phyloP scores from a whole-genome alignment of 2,888 invertebrate genomes.

The Trissolcus japonicus region DNA sequence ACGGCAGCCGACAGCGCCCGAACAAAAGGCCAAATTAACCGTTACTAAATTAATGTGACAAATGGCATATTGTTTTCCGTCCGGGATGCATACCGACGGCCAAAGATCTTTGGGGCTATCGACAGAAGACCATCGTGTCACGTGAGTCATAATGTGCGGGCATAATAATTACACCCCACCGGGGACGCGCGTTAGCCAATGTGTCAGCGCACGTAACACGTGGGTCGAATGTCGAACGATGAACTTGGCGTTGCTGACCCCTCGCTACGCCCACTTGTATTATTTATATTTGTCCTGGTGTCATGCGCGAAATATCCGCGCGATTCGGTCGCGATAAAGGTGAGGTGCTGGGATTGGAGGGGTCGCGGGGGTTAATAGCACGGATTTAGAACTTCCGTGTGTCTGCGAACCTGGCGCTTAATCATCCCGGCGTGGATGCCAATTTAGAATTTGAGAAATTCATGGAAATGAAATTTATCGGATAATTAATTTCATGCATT shows the following conservation, averaged over 20 bases:
- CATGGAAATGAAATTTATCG: neutral
- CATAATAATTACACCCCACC: constrained; percentile 63
- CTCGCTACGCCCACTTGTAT: constrained; percentile 35
- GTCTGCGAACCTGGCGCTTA: constrained; percentile 19
- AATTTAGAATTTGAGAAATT: constrained; percentile 6
- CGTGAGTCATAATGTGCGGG: constrained; percentile 47
- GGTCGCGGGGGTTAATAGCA: constrained; percentile 29
- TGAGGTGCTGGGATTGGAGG: neutral
- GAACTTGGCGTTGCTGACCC: constrained; percentile 65
- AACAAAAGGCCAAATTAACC: too few relatives aligned
- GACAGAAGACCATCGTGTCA: constrained; percentile 33
- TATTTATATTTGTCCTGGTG: constrained; percentile 31
- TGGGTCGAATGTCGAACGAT: constrained; percentile 68
- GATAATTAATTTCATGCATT: neutral
- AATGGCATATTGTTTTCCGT: constrained; percentile 1
- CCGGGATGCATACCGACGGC: constrained; percentile 4
- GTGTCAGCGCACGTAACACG: constrained; percentile 64
- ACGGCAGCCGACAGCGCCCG: too few relatives aligned
- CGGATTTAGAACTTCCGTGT: constrained; percentile 33
- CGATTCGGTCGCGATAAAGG: constrained; percentile 4
- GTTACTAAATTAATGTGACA: too few relatives aligned
- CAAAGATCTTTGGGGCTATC: constrained; percentile 20
- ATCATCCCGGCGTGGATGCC: constrained; percentile 26
- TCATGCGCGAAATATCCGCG: constrained; percentile 20
- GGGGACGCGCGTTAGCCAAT: constrained; percentile 62